These are phyloP conservation scores for Cepaea nemoralis DNA, from an alignment of 1,140 invertebrate genomes.

Conservation along the genomic window DNA sequence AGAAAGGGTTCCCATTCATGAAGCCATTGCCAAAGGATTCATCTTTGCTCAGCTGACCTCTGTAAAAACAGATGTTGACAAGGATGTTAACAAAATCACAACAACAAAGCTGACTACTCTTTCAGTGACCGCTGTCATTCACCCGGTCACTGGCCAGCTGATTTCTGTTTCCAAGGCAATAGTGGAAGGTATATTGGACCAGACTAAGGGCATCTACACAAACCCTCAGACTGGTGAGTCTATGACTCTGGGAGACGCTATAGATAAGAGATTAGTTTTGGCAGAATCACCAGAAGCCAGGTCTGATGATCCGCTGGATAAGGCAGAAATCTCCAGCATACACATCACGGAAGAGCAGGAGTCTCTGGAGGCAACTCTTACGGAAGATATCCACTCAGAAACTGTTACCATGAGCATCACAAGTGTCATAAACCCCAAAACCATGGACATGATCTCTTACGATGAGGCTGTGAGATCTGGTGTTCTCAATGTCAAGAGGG, in stretches of 20 bases:
- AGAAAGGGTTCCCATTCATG: conserved; percentile 83
- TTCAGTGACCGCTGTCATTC: conserved; percentile 85
- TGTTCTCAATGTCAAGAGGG: conserved; percentile 84
- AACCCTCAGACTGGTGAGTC: conserved; percentile 86
- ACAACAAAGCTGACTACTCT: conserved; percentile 86
- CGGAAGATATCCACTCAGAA: conserved; percentile 69
- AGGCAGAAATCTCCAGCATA: conserved; percentile 56
- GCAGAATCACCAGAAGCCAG: conserved; percentile 56
- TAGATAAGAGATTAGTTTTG: conserved; percentile 65
- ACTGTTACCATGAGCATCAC: conserved; percentile 71
- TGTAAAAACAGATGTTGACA: conserved; percentile 61
- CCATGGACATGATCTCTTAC: conserved; percentile 84
- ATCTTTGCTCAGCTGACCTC: conserved; percentile 81
- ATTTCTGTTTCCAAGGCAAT: conserved; percentile 88
- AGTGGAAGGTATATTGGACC: conserved; percentile 86
- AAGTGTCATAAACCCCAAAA: conserved; percentile 84
- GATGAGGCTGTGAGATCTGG: conserved; percentile 87
- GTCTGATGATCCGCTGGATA: conserved; percentile 45
- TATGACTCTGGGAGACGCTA: conserved; percentile 71
- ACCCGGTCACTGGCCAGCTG: conserved; percentile 84
- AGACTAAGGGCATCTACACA: conserved; percentile 77
- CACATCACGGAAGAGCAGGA: conserved; percentile 68
- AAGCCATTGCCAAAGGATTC: conserved; percentile 79
- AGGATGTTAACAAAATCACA: conserved; percentile 68
- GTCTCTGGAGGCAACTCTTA: conserved; percentile 60